Evolutionary conservation across 2,113 vertebrate species (phyloP), one percentile per base, ranked within the genome.

Genomic region (Ancistrus triradiatus): DNA sequence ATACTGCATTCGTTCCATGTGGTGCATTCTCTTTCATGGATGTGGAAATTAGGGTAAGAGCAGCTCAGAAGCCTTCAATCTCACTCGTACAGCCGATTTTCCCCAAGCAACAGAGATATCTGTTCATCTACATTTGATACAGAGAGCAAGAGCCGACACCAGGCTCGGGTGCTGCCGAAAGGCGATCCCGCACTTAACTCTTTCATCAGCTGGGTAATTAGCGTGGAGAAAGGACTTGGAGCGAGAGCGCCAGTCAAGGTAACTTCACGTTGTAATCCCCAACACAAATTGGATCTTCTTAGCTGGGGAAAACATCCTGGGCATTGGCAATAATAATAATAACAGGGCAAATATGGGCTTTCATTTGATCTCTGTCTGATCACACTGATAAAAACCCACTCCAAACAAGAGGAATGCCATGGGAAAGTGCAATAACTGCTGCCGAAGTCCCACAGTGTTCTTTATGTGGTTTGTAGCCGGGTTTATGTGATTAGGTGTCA

Each of bases 161-260:
- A n/a, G n/a, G n/a, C n/a, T n/a, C n/a, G n/a, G 59, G 66, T 67
- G 73, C 64, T 46, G 31, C 44, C 37, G 47, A 59, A 77, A 83
- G 65, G 65, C 28, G 63, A 81, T 57, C 68, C 64, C 38, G 31
- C 8, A 18, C 69, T 78, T 77, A 80, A 83, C 72, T 69, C 80
- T 81, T 83, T 84, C 80, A 84, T 87, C 73, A 73, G 74, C 62
- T 76, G 83, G 81, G 78, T 85, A 87, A 88, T 87, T 85, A 86
- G 80, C 61, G 6, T 73, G 70, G 65, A 80, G 73, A 77, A 82
- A 78, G 67, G 69, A 81, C 72, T 84, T 84, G 76, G 75, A 48
- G 64, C 74, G 73, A 66, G 72, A 76, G 78, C 65, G 58, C 58
- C 57, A 70, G 77, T 68, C 69, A 78, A 82, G 80, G 82, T 79